These are phyloP conservation scores for Lithophane semibrunnea DNA, from an alignment of 2,888 invertebrate genomes.

Conservation along the genomic window DNA sequence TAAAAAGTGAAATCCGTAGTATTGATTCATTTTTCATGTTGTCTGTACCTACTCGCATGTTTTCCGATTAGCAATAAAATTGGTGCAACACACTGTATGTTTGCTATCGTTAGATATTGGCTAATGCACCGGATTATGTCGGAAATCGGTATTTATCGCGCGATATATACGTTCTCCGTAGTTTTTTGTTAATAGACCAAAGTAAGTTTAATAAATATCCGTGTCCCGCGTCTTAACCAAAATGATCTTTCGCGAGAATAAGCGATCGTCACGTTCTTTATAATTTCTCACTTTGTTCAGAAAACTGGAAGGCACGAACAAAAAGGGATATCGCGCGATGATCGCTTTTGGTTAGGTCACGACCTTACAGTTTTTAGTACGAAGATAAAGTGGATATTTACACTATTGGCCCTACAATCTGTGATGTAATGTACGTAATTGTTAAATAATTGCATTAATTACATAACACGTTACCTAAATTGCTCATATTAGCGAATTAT, in stretches of 20 bases:
- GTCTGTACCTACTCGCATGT: constrained; percentile 4
- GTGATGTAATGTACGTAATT: not conserved
- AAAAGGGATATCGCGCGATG: too few species aligned
- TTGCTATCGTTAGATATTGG: constrained; percentile 23
- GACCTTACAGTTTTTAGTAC: not conserved
- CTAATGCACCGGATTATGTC: constrained; percentile 31
- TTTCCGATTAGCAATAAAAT: constrained; percentile 35
- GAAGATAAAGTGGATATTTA: not conserved
- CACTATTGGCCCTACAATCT: not conserved
- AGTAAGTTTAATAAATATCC: not conserved
- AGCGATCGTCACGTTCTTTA: too few species aligned
- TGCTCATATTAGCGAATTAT: not conserved
- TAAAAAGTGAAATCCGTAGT: not conserved
- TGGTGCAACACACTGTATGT: constrained; percentile 24
- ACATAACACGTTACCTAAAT: not conserved
- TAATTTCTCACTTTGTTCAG: too few species aligned
- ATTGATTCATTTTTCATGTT: not conserved
- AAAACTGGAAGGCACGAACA: too few species aligned
- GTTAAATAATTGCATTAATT: constrained; percentile 1
- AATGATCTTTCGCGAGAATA: too few species aligned
- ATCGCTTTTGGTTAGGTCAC: too few species aligned
- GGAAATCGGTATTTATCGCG: constrained; percentile 10
- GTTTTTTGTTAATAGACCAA: not conserved
- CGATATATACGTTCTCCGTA: not conserved
- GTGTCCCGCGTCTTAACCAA: too few species aligned